Base-by-base conservation (phyloP, 2,888 invertebrate genomes). In the Microctonus aethiopoides region DNA sequence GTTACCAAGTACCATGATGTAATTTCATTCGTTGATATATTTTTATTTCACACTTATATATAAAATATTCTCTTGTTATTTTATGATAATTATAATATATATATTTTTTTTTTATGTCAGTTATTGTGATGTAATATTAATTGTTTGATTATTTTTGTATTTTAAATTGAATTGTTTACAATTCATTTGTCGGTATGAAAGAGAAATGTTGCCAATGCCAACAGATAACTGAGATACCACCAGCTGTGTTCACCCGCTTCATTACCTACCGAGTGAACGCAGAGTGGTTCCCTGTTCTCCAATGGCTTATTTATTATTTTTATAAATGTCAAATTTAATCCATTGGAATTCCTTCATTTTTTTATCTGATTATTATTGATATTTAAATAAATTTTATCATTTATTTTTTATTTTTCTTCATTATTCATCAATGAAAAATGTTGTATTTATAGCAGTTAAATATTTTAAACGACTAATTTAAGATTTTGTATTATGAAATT, bases 191-290 rank as follows among this genome's bases (percentile, higher is more conserved):
- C 52, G 65, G 32, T 65, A 70, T 54, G 20, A 54, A 32, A 39
- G 69, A 46, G 26, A 63, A 65, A 36, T 24, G 69, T 70, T 22
- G 69, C 29, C 41, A 61, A 80, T 79, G 82, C 88, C 82, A 85
- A 78, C 83, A 85, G 87, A 88, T 86, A 87, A 95, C 95, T 96
- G 96, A 95, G 96, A 96, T 96, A 96, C 96, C 96, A 96, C 96
- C 96, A 96, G 96, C 96, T 96, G 96, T 96, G 96, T 96, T 96
- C 96, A 96, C 95, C 94, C 90, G 85, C 84, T 83, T 89, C 88
- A 87, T 88, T 87, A 87, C 87, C 87, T 88, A 89, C 91, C 92
- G 91, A 94, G 96, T 91, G 94, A 96, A 95, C 96, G 93, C 96
- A 96, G 95, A 93, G 95, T 95, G 96, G 96, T 93, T 95, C 96